A percentile compares a stretch with the other conserved stretches of the same genome.
Evolutionary conservation across 2,797 vertebrate species (phyloP).

Genomic region (Thalassophryne amazonica): DNA sequence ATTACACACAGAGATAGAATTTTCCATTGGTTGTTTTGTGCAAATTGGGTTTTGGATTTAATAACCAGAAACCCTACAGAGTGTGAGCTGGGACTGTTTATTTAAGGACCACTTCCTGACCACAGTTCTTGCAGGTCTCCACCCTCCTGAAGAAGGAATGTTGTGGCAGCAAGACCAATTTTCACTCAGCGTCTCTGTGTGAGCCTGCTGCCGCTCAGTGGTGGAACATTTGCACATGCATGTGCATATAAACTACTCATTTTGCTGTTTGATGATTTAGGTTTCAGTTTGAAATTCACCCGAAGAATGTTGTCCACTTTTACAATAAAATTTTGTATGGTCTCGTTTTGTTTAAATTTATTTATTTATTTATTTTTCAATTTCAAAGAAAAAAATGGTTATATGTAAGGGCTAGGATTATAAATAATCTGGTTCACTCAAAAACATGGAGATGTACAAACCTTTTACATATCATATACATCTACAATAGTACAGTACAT

Average conservation of each 20-base stretch:
- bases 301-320: no score
- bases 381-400: no score
- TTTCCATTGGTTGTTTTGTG: conserved; percentile 1
- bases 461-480: no score
- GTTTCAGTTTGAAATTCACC: no score
- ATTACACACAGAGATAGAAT: not conserved
- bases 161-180: conserved; percentile 24
- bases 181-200: conserved; percentile 17
- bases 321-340: no score
- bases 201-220: conserved; percentile 52
- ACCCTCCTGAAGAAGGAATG: conserved; percentile 62
- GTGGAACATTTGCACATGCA: not conserved
- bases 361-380: no score
- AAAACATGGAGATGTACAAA: no score
- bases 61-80: conserved; percentile 19
- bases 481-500: no score
- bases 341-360: no score
- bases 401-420: no score
- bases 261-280: no score
- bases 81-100: conserved; percentile 48
- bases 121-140: conserved; percentile 54
- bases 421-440: no score
- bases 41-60: not conserved
- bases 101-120: conserved; percentile 70
- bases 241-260: not conserved